Base-by-base conservation (phyloP, 2,113 vertebrate species). In the Bolborhynchus lineola region DNA sequence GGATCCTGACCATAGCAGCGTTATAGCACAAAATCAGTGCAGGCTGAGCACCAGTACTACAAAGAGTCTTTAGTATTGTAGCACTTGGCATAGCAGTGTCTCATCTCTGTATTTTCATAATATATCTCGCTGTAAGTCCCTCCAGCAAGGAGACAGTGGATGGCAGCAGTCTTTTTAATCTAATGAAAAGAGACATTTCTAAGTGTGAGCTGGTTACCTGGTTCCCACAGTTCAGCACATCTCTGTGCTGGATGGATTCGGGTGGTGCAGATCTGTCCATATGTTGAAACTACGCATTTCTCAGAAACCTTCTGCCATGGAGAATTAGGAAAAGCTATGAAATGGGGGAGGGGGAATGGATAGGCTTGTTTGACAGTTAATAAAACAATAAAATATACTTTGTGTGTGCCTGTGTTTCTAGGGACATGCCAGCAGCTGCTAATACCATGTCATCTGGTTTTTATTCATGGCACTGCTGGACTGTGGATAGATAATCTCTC, bases 371-470 rank as follows among this genome's bases (percentile, higher is more conserved):
- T 96, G 92, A 91, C 95, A 91, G 90, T 88, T 90, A 94, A 95
- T 97, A 95, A 96, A 96, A 86, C 94, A 94, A 85, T 94, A 93
- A 95, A 91, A 96, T 93, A 88, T 62, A 93, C 78, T 91, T 77
- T 19, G 63, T 90, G 70, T 80, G 84, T 49, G 82, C 78, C 89
- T 89, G 75, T 15, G 2, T 91, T 95, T 94, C 93, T 65, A 82
- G 91, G 90, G 91, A 91, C 28, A 0, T 50, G 90, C 87, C 49
- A 91, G 87, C 87, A 95, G 90, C 95, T 94, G 94, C 84, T 97
- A 97, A 95, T 86, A 91, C 92, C 91, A n/a, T 96, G 94, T 95
- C 95, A 96, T 96, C 95, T 97, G 95, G 7, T 96, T 96, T 91
- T 97, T 95, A 96, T 97, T 97, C 94, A 93, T 96, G 84, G 75